These are phyloP conservation scores for Melanophora roralis DNA, from an alignment of 2,888 invertebrate species.

Conservation along the genomic window DNA sequence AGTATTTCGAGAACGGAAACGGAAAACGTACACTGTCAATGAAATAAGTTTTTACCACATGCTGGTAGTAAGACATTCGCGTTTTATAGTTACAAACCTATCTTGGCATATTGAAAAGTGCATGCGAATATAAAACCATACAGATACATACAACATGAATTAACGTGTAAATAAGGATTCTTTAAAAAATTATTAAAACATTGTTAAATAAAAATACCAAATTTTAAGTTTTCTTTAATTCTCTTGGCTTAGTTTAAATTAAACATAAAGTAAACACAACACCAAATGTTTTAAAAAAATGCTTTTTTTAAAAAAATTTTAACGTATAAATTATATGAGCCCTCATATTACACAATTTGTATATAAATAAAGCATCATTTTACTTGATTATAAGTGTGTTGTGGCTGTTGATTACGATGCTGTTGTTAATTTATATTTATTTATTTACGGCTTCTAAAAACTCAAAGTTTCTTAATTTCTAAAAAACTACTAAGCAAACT, in stretches of 20 bases:
- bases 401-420: neutral
- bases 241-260: no score
- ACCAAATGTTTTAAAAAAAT: neutral
- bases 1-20: constrained; percentile 21
- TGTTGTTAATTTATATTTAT: constrained; percentile 21
- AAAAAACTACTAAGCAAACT: neutral
- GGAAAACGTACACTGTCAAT: constrained; percentile 47
- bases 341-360: no score
- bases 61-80: neutral
- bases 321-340: no score
- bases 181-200: neutral
- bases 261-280: no score
- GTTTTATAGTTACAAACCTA: neutral
- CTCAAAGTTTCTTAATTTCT: constrained; percentile 47
- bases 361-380: neutral
- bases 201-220: no score
- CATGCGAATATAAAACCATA: neutral
- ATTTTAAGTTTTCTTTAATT: no score
- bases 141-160: neutral
- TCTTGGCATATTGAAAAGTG: neutral
- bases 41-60: constrained; percentile 35
- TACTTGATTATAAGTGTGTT: constrained; percentile 15
- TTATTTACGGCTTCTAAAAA: constrained; percentile 34
- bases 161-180: neutral
- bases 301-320: neutral